Percentiles rank a stretch among this genome's conserved stretches.
Conservation (phyloP, 2,113 vertebrate genomes). For the Oryzias melastigma region DNA sequence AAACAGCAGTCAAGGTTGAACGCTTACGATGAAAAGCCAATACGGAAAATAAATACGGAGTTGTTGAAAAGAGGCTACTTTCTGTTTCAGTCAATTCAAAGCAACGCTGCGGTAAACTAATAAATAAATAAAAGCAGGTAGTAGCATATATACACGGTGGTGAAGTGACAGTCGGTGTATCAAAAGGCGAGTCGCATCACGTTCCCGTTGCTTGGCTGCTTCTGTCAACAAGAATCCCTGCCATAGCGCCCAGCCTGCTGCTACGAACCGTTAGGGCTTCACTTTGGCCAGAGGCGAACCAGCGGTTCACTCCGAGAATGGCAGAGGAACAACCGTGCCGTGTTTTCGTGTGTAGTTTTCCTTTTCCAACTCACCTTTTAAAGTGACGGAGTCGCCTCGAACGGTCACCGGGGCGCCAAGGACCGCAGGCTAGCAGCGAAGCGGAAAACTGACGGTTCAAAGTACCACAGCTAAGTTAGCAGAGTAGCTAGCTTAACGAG, state of each 20-base stretch:
- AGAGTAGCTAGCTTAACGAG: slow-evolving; percentile 65
- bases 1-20: slow-evolving; percentile 16
- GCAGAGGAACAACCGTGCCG: neutral
- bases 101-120: no score
- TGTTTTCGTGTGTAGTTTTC: neutral
- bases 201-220: slow-evolving; percentile 60
- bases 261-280: slow-evolving; percentile 14
- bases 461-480: slow-evolving; percentile 67
- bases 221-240: slow-evolving; percentile 67
- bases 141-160: neutral
- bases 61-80: neutral
- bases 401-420: slow-evolving; percentile 30
- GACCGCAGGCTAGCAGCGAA: slow-evolving; percentile 35
- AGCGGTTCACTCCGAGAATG: slow-evolving; percentile 6
- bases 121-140: no score
- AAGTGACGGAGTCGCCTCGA: slow-evolving; percentile 23
- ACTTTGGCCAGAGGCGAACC: slow-evolving; percentile 14
- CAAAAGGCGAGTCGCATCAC: slow-evolving; percentile 44
- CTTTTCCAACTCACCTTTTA: slow-evolving; percentile 46
- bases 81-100: neutral
- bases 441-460: slow-evolving; percentile 43
- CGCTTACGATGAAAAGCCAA: neutral
- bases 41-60: slow-evolving; percentile 2
- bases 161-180: slow-evolving; percentile 21
- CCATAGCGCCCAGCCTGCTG: slow-evolving; percentile 29